phyloP scores from a whole-genome alignment of 2,888 invertebrate genomes.

The Rhabditophanes sp. region DNA sequence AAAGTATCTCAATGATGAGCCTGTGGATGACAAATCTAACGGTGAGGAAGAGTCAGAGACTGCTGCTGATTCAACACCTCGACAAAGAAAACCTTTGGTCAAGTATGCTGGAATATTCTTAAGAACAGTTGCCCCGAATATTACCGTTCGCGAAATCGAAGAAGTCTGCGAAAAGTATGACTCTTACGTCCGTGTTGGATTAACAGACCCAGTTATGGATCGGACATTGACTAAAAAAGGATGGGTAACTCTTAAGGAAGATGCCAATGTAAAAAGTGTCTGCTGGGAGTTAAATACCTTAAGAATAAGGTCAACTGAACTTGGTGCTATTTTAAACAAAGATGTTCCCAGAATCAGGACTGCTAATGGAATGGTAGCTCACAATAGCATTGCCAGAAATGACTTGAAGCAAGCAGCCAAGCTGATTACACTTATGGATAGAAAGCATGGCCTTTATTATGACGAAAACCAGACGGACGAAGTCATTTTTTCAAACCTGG shows the following conservation, averaged over 20 bases:
- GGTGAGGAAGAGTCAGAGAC: conserved; percentile 5
- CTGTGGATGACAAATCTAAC: conserved; percentile 5
- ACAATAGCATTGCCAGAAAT: conserved; percentile 58
- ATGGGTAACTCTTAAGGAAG: conserved; percentile 71
- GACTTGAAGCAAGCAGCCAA: conserved; percentile 48
- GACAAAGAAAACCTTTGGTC: conserved; percentile 17
- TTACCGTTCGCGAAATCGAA: conserved; percentile 90
- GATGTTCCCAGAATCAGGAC: conserved; percentile 82
- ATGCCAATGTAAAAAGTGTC: conserved; percentile 95
- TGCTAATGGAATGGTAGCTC: conserved; percentile 75
- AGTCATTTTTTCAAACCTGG: conserved; percentile 12
- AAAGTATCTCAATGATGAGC: conserved; percentile 52
- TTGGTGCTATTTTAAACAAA: conserved; percentile 86
- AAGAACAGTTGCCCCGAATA: conserved; percentile 80
- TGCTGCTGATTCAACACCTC: conserved; percentile 10
- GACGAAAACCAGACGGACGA: conserved; percentile 22
- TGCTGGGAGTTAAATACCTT: conserved; percentile 96
- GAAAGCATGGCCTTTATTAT: conserved; percentile 45
- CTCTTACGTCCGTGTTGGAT: conserved; percentile 80
- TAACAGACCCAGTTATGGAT: conserved; percentile 91
- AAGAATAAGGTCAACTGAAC: conserved; percentile 55
- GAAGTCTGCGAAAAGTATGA: conserved; percentile 76
- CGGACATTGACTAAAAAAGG: conserved; percentile 86
- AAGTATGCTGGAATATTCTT: conserved; percentile 92
- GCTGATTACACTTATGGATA: conserved; percentile 48